Base-by-base conservation (phyloP, 2,113 vertebrate genomes). In the Melanocharis versteri region DNA sequence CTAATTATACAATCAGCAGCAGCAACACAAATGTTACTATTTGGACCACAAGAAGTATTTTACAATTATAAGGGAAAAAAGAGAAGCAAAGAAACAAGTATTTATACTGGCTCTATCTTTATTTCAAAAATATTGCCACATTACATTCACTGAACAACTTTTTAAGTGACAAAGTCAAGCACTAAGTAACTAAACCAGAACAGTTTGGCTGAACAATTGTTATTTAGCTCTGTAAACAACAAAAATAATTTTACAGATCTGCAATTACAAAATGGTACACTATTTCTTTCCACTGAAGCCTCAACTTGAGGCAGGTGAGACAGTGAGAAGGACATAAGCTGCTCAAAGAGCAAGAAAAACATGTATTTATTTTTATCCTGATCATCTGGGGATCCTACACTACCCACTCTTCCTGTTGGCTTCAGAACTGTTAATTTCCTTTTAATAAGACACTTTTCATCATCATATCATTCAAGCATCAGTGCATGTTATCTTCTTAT, bases 1-100 rank as follows among this genome's bases (percentile, higher is more conserved):
- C 13, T 60, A 77, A 93, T 92, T 94, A 90, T 23, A 75, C 48
- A 73, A 83, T 90, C 82, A 94, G 83, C 42, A 85, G 81, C 73
- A 95, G 51, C n/a, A 90, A 88, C 79, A 85, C 51, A 94, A 91
- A 87, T 71, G 68, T 60, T 70, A 58, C 83, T 64, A 54, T 77
- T 83, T 33, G 15, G 51, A 82, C 51, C 42, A 42, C 23, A 18
- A 85, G 69, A 88, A 83, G 35, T 42, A 66, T 80, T 92, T 94
- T 78, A 40, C 33, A 90, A 62, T 60, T n/a, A 23, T 5, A 70
- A 44, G 15, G 33, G 11, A 2, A 4, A 47, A 47, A 76, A 70
- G 11, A 92, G 37, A 54, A 80, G 31, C 21, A 95, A 83, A 90
- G n/a, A 79, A 83, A 69, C 23, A 60, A 89, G 16, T 70, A 70